These are phyloP conservation scores for Calcarius lapponicus DNA, from an alignment of 2,797 vertebrate species.

Conservation along the genomic window DNA sequence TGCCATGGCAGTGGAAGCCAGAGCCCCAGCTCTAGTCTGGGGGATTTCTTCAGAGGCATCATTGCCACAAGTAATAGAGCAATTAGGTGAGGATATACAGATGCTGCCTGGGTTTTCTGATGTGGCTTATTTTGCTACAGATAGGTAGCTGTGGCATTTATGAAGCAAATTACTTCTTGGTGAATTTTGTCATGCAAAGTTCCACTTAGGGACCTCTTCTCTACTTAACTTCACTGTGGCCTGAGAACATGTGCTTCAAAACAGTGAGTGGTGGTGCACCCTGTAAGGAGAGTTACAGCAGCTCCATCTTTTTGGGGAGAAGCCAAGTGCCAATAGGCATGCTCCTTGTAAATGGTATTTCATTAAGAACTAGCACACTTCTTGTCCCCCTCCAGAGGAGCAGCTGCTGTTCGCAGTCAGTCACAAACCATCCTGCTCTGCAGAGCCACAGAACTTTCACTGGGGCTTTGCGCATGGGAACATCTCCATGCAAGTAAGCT, in stretches of 20 bases:
- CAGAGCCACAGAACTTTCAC: not conserved
- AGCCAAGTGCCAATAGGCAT: not conserved
- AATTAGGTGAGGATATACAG: not conserved
- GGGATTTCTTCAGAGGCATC: not conserved
- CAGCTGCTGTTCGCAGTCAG: not conserved
- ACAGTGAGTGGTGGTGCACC: not conserved
- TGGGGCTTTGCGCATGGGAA: not conserved
- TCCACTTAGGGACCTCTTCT: not conserved
- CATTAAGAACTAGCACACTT: not conserved
- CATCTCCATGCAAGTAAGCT: not conserved
- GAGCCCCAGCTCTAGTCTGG: not conserved
- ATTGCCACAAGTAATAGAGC: not conserved
- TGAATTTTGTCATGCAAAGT: not conserved
- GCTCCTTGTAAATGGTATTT: not conserved
- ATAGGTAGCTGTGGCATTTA: not conserved
- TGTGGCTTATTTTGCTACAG: not conserved
- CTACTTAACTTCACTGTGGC: not conserved
- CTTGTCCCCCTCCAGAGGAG: not conserved
- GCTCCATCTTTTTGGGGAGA: not conserved
- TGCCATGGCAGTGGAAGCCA: slow-evolving; percentile 1
- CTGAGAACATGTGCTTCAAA: not conserved
- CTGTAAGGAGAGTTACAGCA: not conserved
- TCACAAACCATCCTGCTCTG: not conserved
- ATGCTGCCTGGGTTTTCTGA: not conserved
- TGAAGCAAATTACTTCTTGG: not conserved